Evolutionary conservation across 2,888 invertebrate genomes (phyloP), one percentile per base, ranked within the genome.

Genomic region (Elysia crispata): DNA sequence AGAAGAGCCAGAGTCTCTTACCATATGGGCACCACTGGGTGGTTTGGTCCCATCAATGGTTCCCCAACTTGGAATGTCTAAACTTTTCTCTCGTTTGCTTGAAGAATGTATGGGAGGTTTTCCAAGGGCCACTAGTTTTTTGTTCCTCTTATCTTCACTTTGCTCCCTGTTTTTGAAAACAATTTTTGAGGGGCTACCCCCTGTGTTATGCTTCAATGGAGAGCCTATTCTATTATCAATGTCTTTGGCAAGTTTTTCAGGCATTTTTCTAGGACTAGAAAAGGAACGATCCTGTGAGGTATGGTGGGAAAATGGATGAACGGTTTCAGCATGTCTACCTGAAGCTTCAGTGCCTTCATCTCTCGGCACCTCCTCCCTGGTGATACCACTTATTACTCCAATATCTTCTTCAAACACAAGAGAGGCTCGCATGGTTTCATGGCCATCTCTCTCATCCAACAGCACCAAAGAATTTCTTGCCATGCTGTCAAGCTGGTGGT

Each of bases 201-300:
- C 84, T 13, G 50, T 50, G n/a, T 70, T 76, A 75, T 87, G 86
- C 76, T 86, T 88, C 64, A 87, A 82, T 62, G 88, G 88, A 23
- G 85, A 85, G 30, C 87, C 87, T 67, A 88, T 87, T 62, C 88
- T 80, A 80, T 88, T 89, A 69, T 88, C 88, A 57, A 88, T 86
- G 82, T 89, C 89, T 85, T 89, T 89, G 54, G 85, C 86, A 64
- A 87, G 82, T 82, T 88, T 88, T 64, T 88, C 87, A 74, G 87
- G 87, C 84, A 88, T 87, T 84, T 86, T 87, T 81, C 86, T 85
- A 49, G 88, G 87, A 84, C 87, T 87, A 86, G 86, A 86, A 74
- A 73, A 77, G 73, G 81, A 72, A 69, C 79, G 79, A 30, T 78
- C 81, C 20, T 75, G 72, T 50, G 77, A 60, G 6, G 79, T 78